Percentiles rank a stretch among this genome's conserved stretches.
Conservation (phyloP, 2,113 vertebrate genomes). For the Furnarius figulus region DNA sequence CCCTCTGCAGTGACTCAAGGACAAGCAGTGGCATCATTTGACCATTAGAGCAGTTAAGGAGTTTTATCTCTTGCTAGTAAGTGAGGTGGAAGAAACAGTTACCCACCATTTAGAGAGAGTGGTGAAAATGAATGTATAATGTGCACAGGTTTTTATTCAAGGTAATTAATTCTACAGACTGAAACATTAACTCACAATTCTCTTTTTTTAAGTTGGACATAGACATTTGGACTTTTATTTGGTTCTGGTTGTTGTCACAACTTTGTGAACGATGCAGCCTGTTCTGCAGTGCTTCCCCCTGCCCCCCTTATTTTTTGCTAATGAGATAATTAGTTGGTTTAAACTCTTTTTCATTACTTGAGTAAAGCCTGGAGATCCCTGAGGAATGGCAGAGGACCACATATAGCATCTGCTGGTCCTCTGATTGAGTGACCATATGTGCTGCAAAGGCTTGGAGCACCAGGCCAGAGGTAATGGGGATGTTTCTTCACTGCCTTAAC, state of each 20-base stretch:
- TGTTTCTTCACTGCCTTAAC: not conserved
- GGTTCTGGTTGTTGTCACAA: not conserved
- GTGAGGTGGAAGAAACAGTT: not conserved
- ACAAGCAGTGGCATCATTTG: not conserved
- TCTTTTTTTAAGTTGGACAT: not conserved
- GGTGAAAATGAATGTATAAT: not conserved
- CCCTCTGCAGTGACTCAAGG: not conserved
- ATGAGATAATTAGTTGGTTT: slow-evolving; percentile 15
- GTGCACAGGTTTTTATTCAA: not conserved
- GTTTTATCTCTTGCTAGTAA: not conserved
- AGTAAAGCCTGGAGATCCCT: slow-evolving; percentile 30
- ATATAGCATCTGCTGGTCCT: slow-evolving; percentile 38
- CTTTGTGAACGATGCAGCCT: not conserved
- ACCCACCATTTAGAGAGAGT: not conserved
- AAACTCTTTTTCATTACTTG: slow-evolving; percentile 6
- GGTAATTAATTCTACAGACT: not conserved
- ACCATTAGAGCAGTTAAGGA: not conserved
- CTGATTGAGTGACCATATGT: slow-evolving; percentile 24
- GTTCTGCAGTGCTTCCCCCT: not conserved
- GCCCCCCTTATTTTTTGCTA: not conserved
- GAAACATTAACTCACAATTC: not conserved
- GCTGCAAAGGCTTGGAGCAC: not conserved
- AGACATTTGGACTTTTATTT: not conserved
- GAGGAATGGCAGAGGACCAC: slow-evolving; percentile 38
- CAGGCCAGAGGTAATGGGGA: not conserved